Conservation (phyloP, 2,888 invertebrate genomes). For the Scaptomyza reducta region DNA sequence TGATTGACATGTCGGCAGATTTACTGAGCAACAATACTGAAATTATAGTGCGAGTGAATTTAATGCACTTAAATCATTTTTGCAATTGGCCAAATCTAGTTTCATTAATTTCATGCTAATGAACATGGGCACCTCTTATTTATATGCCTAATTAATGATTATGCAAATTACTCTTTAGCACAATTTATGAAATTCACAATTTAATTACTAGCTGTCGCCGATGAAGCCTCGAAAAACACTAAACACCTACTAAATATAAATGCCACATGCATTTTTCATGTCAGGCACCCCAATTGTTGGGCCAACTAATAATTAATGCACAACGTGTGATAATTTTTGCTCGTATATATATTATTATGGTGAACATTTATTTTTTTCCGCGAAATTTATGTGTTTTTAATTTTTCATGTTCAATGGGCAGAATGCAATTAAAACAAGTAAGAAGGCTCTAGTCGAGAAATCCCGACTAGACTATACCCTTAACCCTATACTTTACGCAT, state of each 20-base stretch:
- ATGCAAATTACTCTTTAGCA: slow-evolving; percentile 30
- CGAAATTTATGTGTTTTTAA: slow-evolving; percentile 29
- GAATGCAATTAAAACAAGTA: too few species aligned
- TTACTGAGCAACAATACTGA: neutral
- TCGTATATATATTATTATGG: slow-evolving; percentile 37
- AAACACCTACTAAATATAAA: slow-evolving; percentile 16
- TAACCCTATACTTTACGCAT: too few species aligned
- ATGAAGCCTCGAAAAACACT: slow-evolving; percentile 15
- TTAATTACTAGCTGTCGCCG: slow-evolving; percentile 62
- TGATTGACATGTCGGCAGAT: slow-evolving; percentile 56
- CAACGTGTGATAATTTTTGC: slow-evolving; percentile 53
- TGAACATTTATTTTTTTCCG: slow-evolving; percentile 33
- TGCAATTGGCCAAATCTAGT: neutral
- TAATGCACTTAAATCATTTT: slow-evolving; percentile 11
- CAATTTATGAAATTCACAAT: slow-evolving; percentile 31
- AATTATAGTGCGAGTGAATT: neutral
- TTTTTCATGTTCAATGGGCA: slow-evolving; percentile 20
- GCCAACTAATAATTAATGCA: slow-evolving; percentile 66
- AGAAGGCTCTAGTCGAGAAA: too few species aligned
- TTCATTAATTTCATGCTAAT: neutral
- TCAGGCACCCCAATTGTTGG: slow-evolving; percentile 19
- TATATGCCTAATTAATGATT: slow-evolving; percentile 52
- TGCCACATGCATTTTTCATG: slow-evolving; percentile 45
- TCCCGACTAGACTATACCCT: too few species aligned
- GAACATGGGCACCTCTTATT: slow-evolving; percentile 40